phyloP scores from a whole-genome alignment of 2,797 vertebrate species.

The Cephalopachus bancanus region DNA sequence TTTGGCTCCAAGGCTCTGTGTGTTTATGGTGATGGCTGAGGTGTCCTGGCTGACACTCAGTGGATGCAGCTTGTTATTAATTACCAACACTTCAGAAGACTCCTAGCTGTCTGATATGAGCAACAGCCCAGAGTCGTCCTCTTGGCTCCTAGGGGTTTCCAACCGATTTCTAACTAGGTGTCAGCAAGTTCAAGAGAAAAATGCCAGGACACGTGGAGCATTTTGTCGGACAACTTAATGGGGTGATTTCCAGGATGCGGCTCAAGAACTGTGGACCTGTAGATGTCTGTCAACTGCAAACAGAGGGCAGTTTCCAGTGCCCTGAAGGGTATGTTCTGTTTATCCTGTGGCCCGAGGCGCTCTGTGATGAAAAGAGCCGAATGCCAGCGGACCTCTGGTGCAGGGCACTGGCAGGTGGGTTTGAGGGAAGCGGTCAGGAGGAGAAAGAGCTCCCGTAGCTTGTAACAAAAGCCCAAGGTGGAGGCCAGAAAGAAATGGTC shows the following conservation, averaged over 20 bases:
- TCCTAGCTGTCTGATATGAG: background rate
- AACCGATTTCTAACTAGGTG: background rate
- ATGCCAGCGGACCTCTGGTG: background rate
- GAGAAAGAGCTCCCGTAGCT: background rate
- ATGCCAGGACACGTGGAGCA: background rate
- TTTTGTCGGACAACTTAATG: conserved; percentile 25
- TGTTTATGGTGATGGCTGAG: conserved; percentile 41
- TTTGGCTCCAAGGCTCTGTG: conserved; percentile 15
- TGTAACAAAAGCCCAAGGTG: background rate
- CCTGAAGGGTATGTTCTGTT: background rate
- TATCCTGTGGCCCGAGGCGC: conserved; percentile 14
- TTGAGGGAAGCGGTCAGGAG: background rate
- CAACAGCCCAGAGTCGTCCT: background rate
- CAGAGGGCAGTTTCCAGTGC: background rate
- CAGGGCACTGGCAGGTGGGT: background rate
- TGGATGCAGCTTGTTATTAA: conserved; percentile 41
- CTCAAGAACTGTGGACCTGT: background rate
- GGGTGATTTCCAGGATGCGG: background rate
- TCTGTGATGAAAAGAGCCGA: conserved; percentile 19
- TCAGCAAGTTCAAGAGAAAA: conserved; percentile 47
- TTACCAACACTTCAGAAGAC: conserved; percentile 1
- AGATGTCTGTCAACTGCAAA: conserved; percentile 30
- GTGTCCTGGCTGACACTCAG: conserved; percentile 22
- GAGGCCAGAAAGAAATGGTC: conserved; percentile 49
- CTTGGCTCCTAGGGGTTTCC: background rate